These are phyloP conservation scores for Synanthedon andrenaeformis DNA, from an alignment of 2,888 invertebrate species.

Conservation along the genomic window DNA sequence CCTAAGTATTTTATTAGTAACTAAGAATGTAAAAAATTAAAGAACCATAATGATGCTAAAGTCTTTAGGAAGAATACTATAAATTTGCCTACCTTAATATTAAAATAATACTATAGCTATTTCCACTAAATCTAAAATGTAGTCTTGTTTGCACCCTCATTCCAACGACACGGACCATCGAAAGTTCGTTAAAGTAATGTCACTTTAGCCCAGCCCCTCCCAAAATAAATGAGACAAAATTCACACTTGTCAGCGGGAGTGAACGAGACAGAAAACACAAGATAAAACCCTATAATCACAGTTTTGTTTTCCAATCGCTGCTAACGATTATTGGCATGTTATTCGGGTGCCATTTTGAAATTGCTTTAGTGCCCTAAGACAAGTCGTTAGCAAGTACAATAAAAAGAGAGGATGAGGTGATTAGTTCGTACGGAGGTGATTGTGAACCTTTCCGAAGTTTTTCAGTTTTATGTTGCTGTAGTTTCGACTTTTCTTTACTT, in stretches of 20 bases:
- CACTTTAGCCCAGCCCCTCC: constrained; percentile 54
- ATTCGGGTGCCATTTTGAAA: constrained; percentile 68
- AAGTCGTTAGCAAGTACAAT: constrained; percentile 64
- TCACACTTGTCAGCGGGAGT: constrained; percentile 16
- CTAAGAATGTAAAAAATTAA: no score
- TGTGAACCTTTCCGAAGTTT: constrained; percentile 9
- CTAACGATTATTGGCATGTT: constrained; percentile 77
- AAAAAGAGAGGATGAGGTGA: constrained; percentile 45
- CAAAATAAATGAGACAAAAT: constrained; percentile 37
- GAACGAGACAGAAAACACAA: constrained; percentile 33
- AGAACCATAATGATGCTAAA: no score
- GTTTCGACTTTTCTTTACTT: constrained; percentile 1
- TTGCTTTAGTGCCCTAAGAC: constrained; percentile 60
- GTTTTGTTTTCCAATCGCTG: constrained; percentile 77
- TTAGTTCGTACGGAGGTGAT: constrained; percentile 30
- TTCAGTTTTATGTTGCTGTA: constrained; percentile 7
- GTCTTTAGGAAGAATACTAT: no score
- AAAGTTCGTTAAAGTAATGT: constrained; percentile 69
- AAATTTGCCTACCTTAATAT: no score
- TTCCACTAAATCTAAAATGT: no score
- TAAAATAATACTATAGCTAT: no score
- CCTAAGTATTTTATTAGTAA: no score
- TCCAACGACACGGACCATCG: constrained; percentile 47
- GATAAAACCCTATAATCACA: constrained; percentile 73
- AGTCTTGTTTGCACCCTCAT: constrained; percentile 23